Evolutionary conservation across 2,888 invertebrate genomes (phyloP).

Genomic region (Pollenia angustigena): DNA sequence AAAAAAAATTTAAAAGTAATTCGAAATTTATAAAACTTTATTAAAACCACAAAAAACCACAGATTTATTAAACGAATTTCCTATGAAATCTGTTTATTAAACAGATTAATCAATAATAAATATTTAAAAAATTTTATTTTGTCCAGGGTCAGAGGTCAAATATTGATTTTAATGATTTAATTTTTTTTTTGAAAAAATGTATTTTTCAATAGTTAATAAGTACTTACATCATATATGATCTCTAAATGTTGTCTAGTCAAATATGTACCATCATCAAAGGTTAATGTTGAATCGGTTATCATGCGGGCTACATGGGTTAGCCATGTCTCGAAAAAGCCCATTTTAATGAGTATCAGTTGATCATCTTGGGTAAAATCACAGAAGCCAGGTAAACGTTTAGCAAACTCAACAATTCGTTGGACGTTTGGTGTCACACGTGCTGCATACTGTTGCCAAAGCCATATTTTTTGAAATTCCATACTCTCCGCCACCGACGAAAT

Average conservation of each 20-base stretch:
- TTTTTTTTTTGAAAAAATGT: too few species aligned
- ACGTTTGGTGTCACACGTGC: slow-evolving; percentile 94
- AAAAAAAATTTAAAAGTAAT: too few species aligned
- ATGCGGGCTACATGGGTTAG: slow-evolving; percentile 93
- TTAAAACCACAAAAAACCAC: too few species aligned
- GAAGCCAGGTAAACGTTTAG: slow-evolving; percentile 97
- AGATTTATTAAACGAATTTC: too few species aligned
- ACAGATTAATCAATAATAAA: too few species aligned
- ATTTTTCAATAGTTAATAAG: too few species aligned
- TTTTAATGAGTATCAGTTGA: slow-evolving; percentile 97
- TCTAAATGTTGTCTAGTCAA: slow-evolving; percentile 93
- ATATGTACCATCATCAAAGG: slow-evolving; percentile 95
- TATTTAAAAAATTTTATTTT: too few species aligned
- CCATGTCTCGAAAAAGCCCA: slow-evolving; percentile 99
- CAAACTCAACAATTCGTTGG: slow-evolving; percentile 97
- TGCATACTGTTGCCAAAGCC: slow-evolving; percentile 96
- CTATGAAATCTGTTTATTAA: too few species aligned
- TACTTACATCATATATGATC: slow-evolving; percentile 93
- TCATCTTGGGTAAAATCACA: slow-evolving; percentile 96
- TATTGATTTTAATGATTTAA: too few species aligned
- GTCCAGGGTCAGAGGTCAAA: too few species aligned
- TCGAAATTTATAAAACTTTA: too few species aligned
- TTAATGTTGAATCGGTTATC: slow-evolving; percentile 90
- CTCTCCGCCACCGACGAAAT: slow-evolving; percentile 86
- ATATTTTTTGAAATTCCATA: slow-evolving; percentile 90